Evolutionary conservation across 2,113 vertebrate species (phyloP).

Genomic region (Bagarius yarrelli): DNA sequence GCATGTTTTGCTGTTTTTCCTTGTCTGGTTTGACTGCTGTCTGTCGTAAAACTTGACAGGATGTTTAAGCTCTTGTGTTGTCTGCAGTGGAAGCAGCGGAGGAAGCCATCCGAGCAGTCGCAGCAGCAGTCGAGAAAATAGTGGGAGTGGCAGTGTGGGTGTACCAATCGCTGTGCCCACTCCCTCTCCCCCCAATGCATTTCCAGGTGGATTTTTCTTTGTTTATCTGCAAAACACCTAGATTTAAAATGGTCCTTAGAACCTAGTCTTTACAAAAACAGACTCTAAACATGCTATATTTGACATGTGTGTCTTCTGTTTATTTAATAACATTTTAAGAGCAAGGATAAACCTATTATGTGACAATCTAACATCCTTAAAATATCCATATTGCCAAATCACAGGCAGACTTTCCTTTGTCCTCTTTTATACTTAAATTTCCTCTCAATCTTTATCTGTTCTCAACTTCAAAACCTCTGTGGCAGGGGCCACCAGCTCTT

Average conservation of each 20-base stretch:
- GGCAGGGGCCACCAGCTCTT: slow-evolving; percentile 71
- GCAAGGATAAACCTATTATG: not conserved
- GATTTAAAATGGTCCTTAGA: not conserved
- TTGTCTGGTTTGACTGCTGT: not conserved
- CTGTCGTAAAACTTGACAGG: not conserved
- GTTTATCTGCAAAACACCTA: not conserved
- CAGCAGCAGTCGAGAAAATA: slow-evolving; percentile 97
- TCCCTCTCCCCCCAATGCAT: slow-evolving; percentile 88
- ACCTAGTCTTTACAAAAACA: not conserved
- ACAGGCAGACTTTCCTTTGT: not conserved
- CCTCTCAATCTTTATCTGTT: slow-evolving; percentile 35
- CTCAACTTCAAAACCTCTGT: slow-evolving; percentile 74
- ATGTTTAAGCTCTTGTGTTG: slow-evolving; percentile 63
- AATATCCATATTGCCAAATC: not conserved
- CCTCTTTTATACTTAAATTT: slow-evolving; percentile 33
- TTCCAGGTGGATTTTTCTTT: slow-evolving; percentile 78
- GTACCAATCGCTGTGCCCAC: slow-evolving; percentile 91
- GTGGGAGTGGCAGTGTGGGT: slow-evolving; percentile 89
- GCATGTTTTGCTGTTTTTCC: not conserved
- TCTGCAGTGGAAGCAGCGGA: slow-evolving; percentile 89
- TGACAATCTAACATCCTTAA: not conserved
- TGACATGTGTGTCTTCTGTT: not conserved
- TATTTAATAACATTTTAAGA: not conserved
- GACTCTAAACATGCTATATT: not conserved
- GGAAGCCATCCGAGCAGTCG: slow-evolving; percentile 88